phyloP scores from a whole-genome alignment of 35 echinoderm and acorn worm species.

The Amphiura filiformis region DNA sequence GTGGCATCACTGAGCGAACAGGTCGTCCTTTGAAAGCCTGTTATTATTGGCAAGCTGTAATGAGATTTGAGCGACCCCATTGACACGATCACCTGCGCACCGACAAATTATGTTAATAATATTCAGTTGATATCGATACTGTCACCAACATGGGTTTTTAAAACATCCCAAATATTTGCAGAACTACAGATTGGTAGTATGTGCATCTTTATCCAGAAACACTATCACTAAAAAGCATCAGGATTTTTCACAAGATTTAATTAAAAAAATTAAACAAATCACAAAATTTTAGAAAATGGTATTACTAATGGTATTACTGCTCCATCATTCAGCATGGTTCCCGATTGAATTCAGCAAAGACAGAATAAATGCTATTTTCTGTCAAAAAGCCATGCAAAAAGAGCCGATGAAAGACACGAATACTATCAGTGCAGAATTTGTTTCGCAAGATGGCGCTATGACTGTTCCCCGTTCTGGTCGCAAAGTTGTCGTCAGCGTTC shows the following conservation, averaged over 20 bases:
- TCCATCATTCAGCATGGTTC: background rate
- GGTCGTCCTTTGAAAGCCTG: background rate
- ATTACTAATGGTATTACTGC: background rate
- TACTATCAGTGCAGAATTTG: background rate
- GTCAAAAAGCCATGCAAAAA: background rate
- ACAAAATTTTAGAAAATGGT: too few relatives aligned
- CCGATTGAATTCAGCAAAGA: background rate
- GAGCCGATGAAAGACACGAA: background rate
- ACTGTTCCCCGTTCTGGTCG: background rate
- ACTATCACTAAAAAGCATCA: too few relatives aligned
- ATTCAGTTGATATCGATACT: background rate
- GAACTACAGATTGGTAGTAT: too few relatives aligned
- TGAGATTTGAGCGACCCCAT: background rate
- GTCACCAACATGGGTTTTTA: too few relatives aligned
- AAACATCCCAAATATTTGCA: too few relatives aligned
- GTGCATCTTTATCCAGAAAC: too few relatives aligned
- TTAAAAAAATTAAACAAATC: too few relatives aligned
- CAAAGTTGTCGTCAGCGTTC: background rate
- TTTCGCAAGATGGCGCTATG: background rate
- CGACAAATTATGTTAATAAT: background rate
- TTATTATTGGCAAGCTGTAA: background rate
- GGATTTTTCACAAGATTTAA: too few relatives aligned
- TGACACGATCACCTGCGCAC: background rate
- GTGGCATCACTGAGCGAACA: background rate
- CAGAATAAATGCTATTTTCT: background rate